Base-by-base conservation (phyloP, 2,113 vertebrate genomes). In the Sceloporus undulatus region DNA sequence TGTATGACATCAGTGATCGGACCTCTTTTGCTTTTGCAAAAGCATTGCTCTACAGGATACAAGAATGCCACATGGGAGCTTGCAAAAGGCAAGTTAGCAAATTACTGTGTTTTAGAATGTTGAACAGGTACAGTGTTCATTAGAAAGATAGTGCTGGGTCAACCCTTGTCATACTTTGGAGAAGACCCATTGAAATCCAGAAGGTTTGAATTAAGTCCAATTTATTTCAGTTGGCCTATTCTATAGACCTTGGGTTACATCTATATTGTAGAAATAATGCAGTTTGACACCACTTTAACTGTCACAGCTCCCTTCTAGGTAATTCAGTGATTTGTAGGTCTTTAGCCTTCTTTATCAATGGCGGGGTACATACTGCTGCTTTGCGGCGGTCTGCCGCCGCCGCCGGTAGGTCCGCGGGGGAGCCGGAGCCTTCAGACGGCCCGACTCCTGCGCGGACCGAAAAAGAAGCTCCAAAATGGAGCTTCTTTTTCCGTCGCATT, bases 1-100 rank as follows among this genome's bases (percentile, higher is more conserved):
- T 98, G 59, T 98, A 98, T 0, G 98, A 98, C 94, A 98, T 99
- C 95, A 98, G 97, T 9, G 96, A 98, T 94, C 96, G 95, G 42
- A 96, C 98, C 6, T 98, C 98, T 0, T 98, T 98, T 93, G 96
- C 97, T 3, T 97, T 97, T 40, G 98, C 98, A 10, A 98, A 97
- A 91, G 96, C 97, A 0, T 92, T 98, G 29, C 92, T 98, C 18
- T 97, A 97, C 93, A 95, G 97, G 87, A 97, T 98, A 86, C 95
- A 96, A 78, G 98, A 98, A 86, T 92, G 96, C 42, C 96, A 96
- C 27, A 23, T 38, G 4, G 96, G 95, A 90, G 90, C 94, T 40
- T 95, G 95, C 85, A 98, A 98, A 96, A 98, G 98, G 98, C 23
- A 84, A 88, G 65, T 23, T 9, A 2, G 5, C 16, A 40, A 56